Percentiles rank a stretch among this genome's conserved stretches.
phyloP scores from a whole-genome alignment of 2,797 vertebrate species.

The Parambassis ranga region DNA sequence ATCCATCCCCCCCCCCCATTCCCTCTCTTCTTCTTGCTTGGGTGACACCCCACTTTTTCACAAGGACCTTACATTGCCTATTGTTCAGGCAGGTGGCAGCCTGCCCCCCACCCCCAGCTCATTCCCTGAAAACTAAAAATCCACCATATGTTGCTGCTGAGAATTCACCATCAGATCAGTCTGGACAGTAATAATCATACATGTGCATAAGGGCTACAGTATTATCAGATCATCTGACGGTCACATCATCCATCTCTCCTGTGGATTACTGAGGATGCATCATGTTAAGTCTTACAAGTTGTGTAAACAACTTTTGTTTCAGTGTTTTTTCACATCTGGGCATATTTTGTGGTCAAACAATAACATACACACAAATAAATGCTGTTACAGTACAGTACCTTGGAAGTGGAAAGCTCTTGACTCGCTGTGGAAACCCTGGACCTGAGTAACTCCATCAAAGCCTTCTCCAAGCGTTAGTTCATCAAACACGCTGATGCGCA shows the following conservation, averaged over 20 bases:
- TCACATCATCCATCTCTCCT: neutral
- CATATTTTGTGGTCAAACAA: neutral
- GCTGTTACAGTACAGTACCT: constrained; percentile 81
- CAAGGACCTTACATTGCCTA: constrained; percentile 29
- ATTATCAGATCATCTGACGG: constrained; percentile 19
- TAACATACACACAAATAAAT: constrained; percentile 1
- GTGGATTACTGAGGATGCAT: neutral
- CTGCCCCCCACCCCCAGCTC: constrained; percentile 8
- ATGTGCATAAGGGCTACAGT: neutral
- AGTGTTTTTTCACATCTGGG: neutral
- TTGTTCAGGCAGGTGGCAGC: constrained; percentile 70
- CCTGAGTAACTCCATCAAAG: constrained; percentile 90
- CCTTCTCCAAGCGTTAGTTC: constrained; percentile 88
- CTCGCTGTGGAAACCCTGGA: constrained; percentile 94
- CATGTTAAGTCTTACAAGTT: constrained; percentile 2
- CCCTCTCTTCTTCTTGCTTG: constrained; percentile 1
- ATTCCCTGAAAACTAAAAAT: constrained; percentile 27
- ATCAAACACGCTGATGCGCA: constrained; percentile 91
- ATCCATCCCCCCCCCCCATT: constrained; percentile 24
- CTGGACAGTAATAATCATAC: neutral
- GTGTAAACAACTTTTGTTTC: constrained; percentile 2
- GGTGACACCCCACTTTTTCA: constrained; percentile 36
- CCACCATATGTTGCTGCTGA: constrained; percentile 5
- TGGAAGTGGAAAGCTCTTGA: constrained; percentile 95
- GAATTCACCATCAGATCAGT: neutral